These are phyloP conservation scores for Parasteatoda tepidariorum DNA, from an alignment of 1,140 invertebrate genomes.

Conservation along the genomic window DNA sequence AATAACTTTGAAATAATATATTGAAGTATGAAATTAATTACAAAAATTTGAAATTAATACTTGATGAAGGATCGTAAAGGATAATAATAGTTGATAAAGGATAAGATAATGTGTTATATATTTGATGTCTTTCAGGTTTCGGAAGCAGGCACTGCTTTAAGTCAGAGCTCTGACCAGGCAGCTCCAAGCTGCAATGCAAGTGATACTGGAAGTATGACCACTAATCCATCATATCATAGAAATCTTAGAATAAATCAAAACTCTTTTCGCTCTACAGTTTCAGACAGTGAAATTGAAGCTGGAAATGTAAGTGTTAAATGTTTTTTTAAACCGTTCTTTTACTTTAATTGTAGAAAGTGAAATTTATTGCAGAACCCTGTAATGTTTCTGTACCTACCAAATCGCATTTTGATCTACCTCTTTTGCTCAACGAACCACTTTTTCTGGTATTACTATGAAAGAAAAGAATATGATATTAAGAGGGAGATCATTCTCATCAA, in stretches of 20 bases:
- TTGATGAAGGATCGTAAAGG: neutral
- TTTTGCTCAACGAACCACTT: too few relatives aligned
- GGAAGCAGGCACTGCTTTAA: slow-evolving; percentile 62
- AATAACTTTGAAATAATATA: neutral
- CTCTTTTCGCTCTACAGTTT: slow-evolving; percentile 87
- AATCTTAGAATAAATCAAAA: slow-evolving; percentile 71
- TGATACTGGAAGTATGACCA: slow-evolving; percentile 83
- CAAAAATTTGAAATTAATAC: neutral
- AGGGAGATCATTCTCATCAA: too few relatives aligned
- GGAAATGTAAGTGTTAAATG: slow-evolving; percentile 80
- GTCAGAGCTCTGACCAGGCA: slow-evolving; percentile 62
- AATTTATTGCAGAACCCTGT: too few relatives aligned
- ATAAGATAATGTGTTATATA: neutral
- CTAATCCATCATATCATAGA: slow-evolving; percentile 77
- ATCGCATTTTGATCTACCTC: too few relatives aligned
- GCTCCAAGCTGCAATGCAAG: slow-evolving; percentile 72
- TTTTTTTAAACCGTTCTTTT: neutral
- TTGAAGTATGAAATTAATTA: neutral
- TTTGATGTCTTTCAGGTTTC: slow-evolving; percentile 44
- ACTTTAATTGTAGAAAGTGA: too few relatives aligned
- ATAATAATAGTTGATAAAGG: neutral
- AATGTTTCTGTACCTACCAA: too few relatives aligned
- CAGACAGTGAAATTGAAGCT: slow-evolving; percentile 89
- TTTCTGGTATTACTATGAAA: too few relatives aligned
- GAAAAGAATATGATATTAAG: too few relatives aligned